Evolutionary conservation across 2,113 vertebrate genomes (phyloP), one percentile per base, ranked within the genome.

Genomic region (Bujurquina vittata): DNA sequence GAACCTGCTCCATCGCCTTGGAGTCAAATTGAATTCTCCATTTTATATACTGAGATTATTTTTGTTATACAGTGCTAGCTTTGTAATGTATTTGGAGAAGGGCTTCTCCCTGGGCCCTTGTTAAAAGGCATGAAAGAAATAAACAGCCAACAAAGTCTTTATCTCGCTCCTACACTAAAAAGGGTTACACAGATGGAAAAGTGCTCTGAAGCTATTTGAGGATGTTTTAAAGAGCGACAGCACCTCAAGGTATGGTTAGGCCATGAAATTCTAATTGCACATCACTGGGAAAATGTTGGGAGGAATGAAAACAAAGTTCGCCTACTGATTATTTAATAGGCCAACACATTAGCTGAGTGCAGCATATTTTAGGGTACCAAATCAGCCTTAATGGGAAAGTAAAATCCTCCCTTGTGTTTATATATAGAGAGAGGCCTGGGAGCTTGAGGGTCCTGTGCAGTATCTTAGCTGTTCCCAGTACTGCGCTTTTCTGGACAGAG

Each of bases 201-300:
- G 43, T 61, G 74, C 89, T 92, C 80, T n/a, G 83, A 79, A 92
- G 89, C 89, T 92, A 93, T 94, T 93, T 93, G 87, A 80, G 56
- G 74, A 63, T 83, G 90, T 83, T 94, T 93, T 90, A 85, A 87
- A 91, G 89, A 91, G 85, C 86, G 92, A 83, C 46, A 35, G 67
- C 84, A 92, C 92, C 90, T 92, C 63, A 14, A 93, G 94, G 87
- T 92, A 87, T 86, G 65, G 85, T 81, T 92, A 23, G 7, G 81
- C 81, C 86, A 69, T 86, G 82, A 77, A 75, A 81, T 60, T 84
- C 76, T 92, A 93, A 93, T 92, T 89, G 85, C 63, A 54, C 22
- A 74, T 81, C 15, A 37, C 52, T 49, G 78, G 81, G 78, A 87
- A 86, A 90, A 86, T 63, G 84, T 89, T 88, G 55, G 37, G 23